Evolutionary conservation across 1,140 invertebrate species (phyloP).

Genomic region (Drosophila ohnishii): DNA sequence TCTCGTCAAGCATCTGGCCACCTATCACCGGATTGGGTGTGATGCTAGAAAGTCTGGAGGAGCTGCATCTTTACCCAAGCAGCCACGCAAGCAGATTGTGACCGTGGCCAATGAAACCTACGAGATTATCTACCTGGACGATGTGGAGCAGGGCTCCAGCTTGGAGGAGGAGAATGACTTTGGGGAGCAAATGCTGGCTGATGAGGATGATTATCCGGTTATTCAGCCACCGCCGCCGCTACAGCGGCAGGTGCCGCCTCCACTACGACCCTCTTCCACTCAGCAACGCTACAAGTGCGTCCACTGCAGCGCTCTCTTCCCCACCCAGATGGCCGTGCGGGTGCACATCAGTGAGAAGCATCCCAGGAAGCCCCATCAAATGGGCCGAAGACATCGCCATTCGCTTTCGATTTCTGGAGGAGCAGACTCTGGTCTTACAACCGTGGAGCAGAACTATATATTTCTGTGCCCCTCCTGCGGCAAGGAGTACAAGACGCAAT

Average conservation of each 20-base stretch:
- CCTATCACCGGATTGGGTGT: slow-evolving; percentile 63
- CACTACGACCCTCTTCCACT: neutral
- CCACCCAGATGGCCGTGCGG: slow-evolving; percentile 57
- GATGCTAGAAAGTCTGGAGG: slow-evolving; percentile 28
- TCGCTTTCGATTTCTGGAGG: neutral
- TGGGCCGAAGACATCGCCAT: neutral
- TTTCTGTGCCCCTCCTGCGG: slow-evolving; percentile 76
- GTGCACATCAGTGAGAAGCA: slow-evolving; percentile 64
- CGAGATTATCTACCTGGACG: slow-evolving; percentile 75
- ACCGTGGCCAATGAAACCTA: slow-evolving; percentile 69
- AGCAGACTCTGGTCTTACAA: slow-evolving; percentile 1
- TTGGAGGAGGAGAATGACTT: slow-evolving; percentile 68
- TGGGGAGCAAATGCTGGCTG: slow-evolving; percentile 69
- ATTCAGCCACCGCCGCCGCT: neutral
- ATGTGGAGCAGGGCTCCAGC: slow-evolving; percentile 37
- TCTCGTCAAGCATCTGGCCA: slow-evolving; percentile 73
- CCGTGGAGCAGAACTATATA: slow-evolving; percentile 73
- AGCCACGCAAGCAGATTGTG: slow-evolving; percentile 65
- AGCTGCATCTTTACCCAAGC: slow-evolving; percentile 1
- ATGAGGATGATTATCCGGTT: slow-evolving; percentile 58
- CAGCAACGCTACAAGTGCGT: slow-evolving; percentile 64
- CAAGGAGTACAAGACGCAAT: slow-evolving; percentile 69
- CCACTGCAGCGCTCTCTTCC: slow-evolving; percentile 65
- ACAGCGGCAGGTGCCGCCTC: neutral
- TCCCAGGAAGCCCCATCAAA: slow-evolving; percentile 26